phyloP scores from a whole-genome alignment of 2,113 vertebrate species.

The Myrmecobius fasciatus region DNA sequence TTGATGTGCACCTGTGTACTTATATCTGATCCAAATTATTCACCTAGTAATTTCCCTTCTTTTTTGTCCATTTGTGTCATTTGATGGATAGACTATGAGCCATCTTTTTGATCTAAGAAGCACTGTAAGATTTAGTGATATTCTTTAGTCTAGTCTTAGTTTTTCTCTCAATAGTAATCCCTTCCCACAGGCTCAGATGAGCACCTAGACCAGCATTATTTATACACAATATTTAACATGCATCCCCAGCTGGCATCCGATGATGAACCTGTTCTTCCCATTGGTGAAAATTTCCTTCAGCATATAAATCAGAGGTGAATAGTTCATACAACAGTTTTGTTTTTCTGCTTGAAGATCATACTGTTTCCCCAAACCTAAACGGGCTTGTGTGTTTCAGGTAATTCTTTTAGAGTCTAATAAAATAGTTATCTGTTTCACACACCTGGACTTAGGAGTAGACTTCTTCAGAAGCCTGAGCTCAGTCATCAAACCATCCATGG shows the following conservation, averaged over 20 bases:
- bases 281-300: constrained; percentile 28
- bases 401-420: neutral
- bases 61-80: constrained; percentile 99
- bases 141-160: constrained; percentile 92
- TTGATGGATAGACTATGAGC: constrained; percentile 98
- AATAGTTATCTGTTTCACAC: neutral
- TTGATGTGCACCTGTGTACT: constrained; percentile 98
- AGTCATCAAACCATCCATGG: neutral
- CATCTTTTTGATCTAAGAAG: constrained; percentile 98
- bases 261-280: constrained; percentile 95
- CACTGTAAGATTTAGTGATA: constrained; percentile 94
- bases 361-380: neutral
- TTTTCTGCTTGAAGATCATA: neutral
- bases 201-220: constrained; percentile 97
- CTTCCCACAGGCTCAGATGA: constrained; percentile 95
- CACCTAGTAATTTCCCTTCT: constrained; percentile 97
- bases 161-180: constrained; percentile 95
- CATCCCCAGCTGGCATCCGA: constrained; percentile 97
- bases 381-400: neutral
- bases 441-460: neutral
- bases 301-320: too few species aligned
- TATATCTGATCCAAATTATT: constrained; percentile 99
- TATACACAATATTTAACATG: constrained; percentile 96
- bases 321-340: too few species aligned
- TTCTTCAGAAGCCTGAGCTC: neutral